Percentiles rank a stretch among this genome's conserved stretches.
phyloP scores from a whole-genome alignment of 1,140 invertebrate genomes.

The Metopolophium dirhodum region DNA sequence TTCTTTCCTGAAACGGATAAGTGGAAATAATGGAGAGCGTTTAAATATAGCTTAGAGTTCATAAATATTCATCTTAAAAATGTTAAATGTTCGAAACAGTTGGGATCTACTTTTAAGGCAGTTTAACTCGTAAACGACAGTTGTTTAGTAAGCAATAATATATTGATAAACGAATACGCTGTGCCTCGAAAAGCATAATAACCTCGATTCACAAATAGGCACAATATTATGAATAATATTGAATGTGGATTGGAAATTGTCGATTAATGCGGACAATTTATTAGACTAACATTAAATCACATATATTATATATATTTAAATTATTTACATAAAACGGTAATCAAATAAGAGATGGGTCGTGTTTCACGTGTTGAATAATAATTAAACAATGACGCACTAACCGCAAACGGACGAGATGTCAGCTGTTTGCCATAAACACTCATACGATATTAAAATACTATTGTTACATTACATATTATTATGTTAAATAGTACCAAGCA shows the following conservation, averaged over 20 bases:
- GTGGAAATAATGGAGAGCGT: not conserved
- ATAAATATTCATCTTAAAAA: conserved; percentile 32
- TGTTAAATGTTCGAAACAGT: not conserved
- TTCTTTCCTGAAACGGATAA: not conserved
- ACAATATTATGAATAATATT: no score
- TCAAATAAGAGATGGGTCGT: not conserved
- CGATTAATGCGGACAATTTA: no score
- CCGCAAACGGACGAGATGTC: not conserved
- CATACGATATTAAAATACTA: not conserved
- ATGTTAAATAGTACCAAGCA: not conserved
- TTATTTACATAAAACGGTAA: not conserved
- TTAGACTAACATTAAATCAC: no score
- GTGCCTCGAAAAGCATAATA: not conserved
- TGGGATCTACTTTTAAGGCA: not conserved
- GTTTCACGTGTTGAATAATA: not conserved
- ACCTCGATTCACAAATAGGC: not conserved
- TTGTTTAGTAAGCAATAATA: not conserved
- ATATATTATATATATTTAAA: no score
- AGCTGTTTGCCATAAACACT: not conserved
- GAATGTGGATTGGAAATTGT: no score
- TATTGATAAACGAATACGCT: not conserved
- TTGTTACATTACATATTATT: not conserved
- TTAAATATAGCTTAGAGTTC: not conserved
- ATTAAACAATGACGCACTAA: not conserved
- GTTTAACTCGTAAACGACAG: not conserved